Percentiles rank a stretch among this genome's conserved stretches.
Conservation (phyloP, 2,888 invertebrate species). For the Athalia cordata region DNA sequence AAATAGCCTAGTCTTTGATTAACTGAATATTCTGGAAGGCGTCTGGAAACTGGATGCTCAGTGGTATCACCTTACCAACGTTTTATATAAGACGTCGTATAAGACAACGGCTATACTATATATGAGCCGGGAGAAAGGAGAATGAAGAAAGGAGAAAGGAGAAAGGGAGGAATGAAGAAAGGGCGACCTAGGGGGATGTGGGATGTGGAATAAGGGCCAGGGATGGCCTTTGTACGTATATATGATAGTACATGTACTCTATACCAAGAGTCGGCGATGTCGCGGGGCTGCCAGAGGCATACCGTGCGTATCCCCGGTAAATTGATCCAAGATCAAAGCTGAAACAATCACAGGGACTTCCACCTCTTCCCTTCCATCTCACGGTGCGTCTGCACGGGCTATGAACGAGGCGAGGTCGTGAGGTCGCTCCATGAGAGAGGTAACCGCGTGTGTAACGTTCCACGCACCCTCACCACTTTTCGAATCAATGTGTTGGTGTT, state of each 20-base stretch:
- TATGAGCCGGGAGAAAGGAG: slow-evolving; percentile 49
- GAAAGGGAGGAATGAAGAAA: not conserved
- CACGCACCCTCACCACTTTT: slow-evolving; percentile 44
- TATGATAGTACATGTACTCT: slow-evolving; percentile 42
- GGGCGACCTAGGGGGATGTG: slow-evolving; percentile 14
- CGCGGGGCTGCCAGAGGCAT: slow-evolving; percentile 61
- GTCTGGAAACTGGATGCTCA: slow-evolving; percentile 58
- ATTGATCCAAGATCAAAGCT: slow-evolving; percentile 74
- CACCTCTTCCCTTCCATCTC: slow-evolving; percentile 36
- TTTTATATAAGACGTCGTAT: slow-evolving; percentile 52
- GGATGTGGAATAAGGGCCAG: slow-evolving; percentile 43
- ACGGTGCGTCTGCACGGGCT: slow-evolving; percentile 43
- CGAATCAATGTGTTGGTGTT: slow-evolving; percentile 7
- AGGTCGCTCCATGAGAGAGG: slow-evolving; percentile 58
- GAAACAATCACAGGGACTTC: slow-evolving; percentile 70
- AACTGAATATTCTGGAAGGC: not conserved
- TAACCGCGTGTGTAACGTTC: slow-evolving; percentile 70
- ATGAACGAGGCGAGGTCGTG: slow-evolving; percentile 46
- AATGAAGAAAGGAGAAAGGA: slow-evolving; percentile 26
- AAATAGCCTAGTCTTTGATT: too few species aligned
- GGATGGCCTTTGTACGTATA: slow-evolving; percentile 42
- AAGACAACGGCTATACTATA: slow-evolving; percentile 47
- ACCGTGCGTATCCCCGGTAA: slow-evolving; percentile 69
- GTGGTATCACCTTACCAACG: slow-evolving; percentile 66
- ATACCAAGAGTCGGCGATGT: slow-evolving; percentile 47